These are phyloP conservation scores for Tachycineta bicolor DNA, from an alignment of 2,113 vertebrate genomes.

Conservation along the genomic window DNA sequence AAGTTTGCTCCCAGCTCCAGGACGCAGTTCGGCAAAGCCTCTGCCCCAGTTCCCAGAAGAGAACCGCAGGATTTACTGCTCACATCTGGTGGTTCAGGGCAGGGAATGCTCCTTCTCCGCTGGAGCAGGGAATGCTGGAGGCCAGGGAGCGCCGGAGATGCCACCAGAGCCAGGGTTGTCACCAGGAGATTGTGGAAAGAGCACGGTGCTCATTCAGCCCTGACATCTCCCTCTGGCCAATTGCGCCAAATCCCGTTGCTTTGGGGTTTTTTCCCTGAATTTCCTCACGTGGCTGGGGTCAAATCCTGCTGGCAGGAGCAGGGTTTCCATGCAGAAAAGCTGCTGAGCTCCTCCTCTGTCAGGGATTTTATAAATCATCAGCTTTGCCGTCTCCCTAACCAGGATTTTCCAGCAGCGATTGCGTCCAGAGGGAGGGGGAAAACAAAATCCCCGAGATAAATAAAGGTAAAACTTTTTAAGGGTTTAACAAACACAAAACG, in stretches of 20 bases:
- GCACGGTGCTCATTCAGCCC: not conserved
- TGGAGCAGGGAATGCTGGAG: not conserved
- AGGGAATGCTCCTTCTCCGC: not conserved
- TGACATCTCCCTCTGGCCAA: not conserved
- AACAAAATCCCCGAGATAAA: not conserved
- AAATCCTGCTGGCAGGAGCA: not conserved
- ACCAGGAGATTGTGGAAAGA: not conserved
- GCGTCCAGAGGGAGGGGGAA: not conserved
- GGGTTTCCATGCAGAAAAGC: not conserved
- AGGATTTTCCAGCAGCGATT: not conserved
- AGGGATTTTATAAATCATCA: not conserved
- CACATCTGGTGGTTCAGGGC: not conserved
- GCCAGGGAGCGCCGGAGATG: not conserved
- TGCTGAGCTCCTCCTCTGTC: not conserved
- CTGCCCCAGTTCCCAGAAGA: not conserved
- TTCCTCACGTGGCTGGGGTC: not conserved
- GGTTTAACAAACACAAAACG: slow-evolving; percentile 21
- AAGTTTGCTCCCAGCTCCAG: not conserved
- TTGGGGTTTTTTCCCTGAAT: not conserved
- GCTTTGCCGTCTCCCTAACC: not conserved
- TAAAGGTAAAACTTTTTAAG: slow-evolving; percentile 14
- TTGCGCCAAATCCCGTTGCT: not conserved
- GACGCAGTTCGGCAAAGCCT: not conserved
- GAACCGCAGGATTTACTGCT: not conserved
- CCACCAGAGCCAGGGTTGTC: not conserved